phyloP scores from a whole-genome alignment of 2,113 vertebrate species.

The Aegithalos caudatus region DNA sequence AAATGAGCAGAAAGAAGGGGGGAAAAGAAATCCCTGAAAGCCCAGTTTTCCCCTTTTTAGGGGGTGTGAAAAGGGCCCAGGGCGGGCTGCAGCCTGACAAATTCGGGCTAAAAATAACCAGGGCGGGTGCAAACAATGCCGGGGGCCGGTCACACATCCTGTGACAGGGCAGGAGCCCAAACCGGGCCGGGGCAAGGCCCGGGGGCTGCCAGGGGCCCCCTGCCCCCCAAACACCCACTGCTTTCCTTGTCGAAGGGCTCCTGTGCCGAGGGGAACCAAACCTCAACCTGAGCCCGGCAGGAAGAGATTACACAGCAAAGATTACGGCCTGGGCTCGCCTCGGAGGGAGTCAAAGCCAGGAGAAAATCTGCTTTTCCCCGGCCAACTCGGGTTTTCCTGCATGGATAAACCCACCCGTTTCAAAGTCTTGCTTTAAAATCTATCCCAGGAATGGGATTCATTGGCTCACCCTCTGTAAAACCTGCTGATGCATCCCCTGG shows the following conservation, averaged over 20 bases:
- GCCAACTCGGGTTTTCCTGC: not conserved
- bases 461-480: accelerated
- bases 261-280: accelerated
- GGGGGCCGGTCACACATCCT: not conserved
- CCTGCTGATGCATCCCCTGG: not conserved
- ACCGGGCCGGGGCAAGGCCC: accelerated
- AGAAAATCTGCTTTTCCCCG: not conserved
- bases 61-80: not conserved
- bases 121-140: not conserved
- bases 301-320: not conserved
- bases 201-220: not conserved
- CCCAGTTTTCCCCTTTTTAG: not conserved
- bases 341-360: not conserved
- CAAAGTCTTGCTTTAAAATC: accelerated
- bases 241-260: not conserved
- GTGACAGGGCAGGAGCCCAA: not conserved
- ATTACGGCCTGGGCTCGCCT: not conserved
- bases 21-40: too few species aligned
- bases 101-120: conserved; percentile 22
- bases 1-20: not conserved
- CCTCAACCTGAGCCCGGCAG: not conserved
- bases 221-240: not conserved
- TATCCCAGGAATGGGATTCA: not conserved
- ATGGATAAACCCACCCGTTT: not conserved
- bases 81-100: not conserved